These are phyloP conservation scores for Syngnathus acus DNA, from an alignment of 2,797 vertebrate genomes.

Conservation along the genomic window DNA sequence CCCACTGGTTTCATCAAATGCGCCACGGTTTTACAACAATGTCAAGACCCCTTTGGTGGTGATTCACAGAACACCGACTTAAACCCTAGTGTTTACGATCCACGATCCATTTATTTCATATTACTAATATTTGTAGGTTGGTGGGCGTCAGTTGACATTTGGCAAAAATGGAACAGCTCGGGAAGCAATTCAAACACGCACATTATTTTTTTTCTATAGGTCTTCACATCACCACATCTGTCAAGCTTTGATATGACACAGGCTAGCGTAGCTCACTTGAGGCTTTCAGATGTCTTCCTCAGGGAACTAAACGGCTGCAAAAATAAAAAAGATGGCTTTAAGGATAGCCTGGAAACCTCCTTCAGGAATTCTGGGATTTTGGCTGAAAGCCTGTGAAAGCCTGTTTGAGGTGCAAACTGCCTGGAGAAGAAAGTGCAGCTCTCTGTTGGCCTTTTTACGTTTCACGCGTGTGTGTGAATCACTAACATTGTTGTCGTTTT, in stretches of 20 bases:
- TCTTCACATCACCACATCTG: not conserved
- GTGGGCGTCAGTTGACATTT: not conserved
- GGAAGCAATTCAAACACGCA: not conserved
- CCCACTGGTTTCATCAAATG: no score
- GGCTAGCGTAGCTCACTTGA: not conserved
- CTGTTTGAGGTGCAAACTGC: constrained; percentile 6
- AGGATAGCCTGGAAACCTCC: not conserved
- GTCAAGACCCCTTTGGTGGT: no score
- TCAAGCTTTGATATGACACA: not conserved
- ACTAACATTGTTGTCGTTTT: constrained; percentile 49
- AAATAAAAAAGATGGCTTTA: not conserved
- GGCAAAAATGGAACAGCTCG: not conserved
- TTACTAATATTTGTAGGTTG: not conserved
- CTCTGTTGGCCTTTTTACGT: constrained; percentile 6
- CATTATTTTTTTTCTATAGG: not conserved
- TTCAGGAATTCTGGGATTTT: not conserved
- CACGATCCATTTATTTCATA: not conserved
- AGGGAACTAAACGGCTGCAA: not conserved
- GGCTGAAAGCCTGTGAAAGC: not conserved
- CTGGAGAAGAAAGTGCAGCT: not conserved
- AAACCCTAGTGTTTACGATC: not conserved
- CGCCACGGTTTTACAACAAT: no score
- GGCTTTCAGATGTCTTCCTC: constrained; percentile 1
- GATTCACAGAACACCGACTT: not conserved
- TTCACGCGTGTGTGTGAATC: constrained; percentile 31